Evolutionary conservation across 2,113 vertebrate genomes (phyloP).

Genomic region (Anhinga rufa): DNA sequence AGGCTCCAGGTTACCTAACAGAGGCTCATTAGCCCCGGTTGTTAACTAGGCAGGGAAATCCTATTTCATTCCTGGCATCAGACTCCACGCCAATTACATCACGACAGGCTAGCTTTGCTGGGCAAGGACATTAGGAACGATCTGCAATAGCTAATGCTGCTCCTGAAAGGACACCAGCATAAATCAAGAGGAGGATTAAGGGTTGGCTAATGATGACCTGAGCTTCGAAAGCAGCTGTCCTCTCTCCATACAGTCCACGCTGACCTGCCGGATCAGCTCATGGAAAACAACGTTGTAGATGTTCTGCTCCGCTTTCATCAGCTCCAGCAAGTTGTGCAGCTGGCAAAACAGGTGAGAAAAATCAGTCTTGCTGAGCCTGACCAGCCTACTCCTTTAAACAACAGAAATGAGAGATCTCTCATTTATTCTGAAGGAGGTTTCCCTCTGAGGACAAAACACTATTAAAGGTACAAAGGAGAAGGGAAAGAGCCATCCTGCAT

Average conservation of each 20-base stretch:
- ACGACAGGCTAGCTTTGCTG: background rate
- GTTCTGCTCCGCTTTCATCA: constrained; percentile 83
- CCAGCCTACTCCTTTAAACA: background rate
- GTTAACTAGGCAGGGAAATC: background rate
- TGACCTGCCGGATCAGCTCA: constrained; percentile 89
- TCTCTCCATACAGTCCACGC: constrained; percentile 83
- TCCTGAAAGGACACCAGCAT: background rate
- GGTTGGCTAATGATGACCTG: constrained; percentile 69
- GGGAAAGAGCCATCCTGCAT: background rate
- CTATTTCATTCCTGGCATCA: background rate
- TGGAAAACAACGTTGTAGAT: constrained; percentile 90
- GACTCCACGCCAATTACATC: background rate
- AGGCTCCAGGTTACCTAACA: background rate
- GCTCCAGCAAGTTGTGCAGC: constrained; percentile 81
- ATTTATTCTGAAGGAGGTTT: background rate
- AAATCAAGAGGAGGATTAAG: background rate
- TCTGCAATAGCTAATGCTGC: background rate
- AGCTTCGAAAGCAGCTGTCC: constrained; percentile 87
- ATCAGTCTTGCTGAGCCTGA: background rate
- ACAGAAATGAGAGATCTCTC: background rate
- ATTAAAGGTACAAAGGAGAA: background rate
- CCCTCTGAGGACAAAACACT: background rate
- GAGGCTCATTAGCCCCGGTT: background rate
- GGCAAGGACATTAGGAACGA: background rate
- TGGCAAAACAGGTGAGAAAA: constrained; percentile 37